Evolutionary conservation across 2,888 invertebrate species (phyloP), one percentile per base, ranked within the genome.

Genomic region (Cantharis nigra): DNA sequence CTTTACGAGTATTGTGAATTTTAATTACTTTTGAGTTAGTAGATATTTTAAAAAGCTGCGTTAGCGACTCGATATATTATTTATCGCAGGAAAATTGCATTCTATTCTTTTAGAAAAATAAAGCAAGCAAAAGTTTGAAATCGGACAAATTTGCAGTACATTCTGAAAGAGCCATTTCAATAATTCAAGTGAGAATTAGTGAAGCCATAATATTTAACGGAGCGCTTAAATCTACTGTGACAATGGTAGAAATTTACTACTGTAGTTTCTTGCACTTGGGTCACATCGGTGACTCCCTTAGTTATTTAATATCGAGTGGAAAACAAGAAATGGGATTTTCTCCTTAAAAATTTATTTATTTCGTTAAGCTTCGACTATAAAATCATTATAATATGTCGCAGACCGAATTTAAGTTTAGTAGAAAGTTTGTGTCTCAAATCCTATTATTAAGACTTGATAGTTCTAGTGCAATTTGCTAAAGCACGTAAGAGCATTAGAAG

Each of bases 121-220:
- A 33, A 49, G 49, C n/a, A 49, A n/a, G 49, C 2, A 49, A 69
- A 70, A 74, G 62, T 73, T 75, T 33, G 20, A 71, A 70, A 71
- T 65, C 64, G 62, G 71, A 70, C 33, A 63, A 75, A 75, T 49
- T 70, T 74, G 30, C 72, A 74, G 69, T 71, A 71, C 69, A 74
- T 64, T 76, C 74, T 72, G 63, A 64, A 74, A 74, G 78, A 72
- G 80, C 81, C 81, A 80, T 83, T 82, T 79, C 81, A 81, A 81
- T 83, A 83, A 82, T 79, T 83, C 83, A 81, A 62, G 70, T 30
- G 80, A 80, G 80, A 79, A 81, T 80, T 81, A 81, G 80, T 77
- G 71, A 77, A 78, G 80, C 81, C 82, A 78, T 83, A 81, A 82
- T 83, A 82, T 83, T 83, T 82, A 82, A 81, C 79, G 81, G 79